A percentile compares a stretch with the other conserved stretches of the same genome.
Conservation (phyloP, 2,888 invertebrate genomes). For the Rhingia campestris region DNA sequence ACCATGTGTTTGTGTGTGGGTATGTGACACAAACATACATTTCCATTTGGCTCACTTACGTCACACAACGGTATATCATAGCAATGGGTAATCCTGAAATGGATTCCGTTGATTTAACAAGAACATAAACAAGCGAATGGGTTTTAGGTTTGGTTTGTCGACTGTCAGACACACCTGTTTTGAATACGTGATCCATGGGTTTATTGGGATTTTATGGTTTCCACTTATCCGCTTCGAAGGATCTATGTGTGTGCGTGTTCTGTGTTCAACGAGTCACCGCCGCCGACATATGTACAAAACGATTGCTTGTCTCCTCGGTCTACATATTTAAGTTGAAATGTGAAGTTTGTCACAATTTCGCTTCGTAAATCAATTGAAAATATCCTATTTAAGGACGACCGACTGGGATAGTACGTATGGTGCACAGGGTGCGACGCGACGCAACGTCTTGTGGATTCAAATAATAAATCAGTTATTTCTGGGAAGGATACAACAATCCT, state of each 20-base stretch:
- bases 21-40: background rate
- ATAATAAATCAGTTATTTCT: conserved; percentile 63
- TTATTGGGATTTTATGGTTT: conserved; percentile 23
- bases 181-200: conserved; percentile 53
- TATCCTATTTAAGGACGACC: conserved; percentile 10
- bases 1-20: background rate
- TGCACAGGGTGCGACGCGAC: background rate
- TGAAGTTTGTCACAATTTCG: conserved; percentile 53
- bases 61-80: conserved; percentile 25
- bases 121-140: conserved; percentile 51
- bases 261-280: background rate
- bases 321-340: background rate
- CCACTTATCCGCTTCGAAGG: conserved; percentile 19
- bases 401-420: conserved; percentile 21
- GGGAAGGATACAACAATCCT: conserved; percentile 35
- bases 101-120: conserved; percentile 57
- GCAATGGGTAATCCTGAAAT: conserved; percentile 38
- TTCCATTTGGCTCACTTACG: background rate
- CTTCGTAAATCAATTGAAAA: conserved; percentile 56
- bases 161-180: conserved; percentile 58
- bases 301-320: background rate
- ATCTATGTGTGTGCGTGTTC: background rate
- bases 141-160: conserved; percentile 40
- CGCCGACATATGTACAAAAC: background rate
- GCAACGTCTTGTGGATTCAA: conserved; percentile 45